Percentiles rank a stretch among this genome's conserved stretches.
phyloP scores from a whole-genome alignment of 1,140 invertebrate species.

The Galleria mellonella region DNA sequence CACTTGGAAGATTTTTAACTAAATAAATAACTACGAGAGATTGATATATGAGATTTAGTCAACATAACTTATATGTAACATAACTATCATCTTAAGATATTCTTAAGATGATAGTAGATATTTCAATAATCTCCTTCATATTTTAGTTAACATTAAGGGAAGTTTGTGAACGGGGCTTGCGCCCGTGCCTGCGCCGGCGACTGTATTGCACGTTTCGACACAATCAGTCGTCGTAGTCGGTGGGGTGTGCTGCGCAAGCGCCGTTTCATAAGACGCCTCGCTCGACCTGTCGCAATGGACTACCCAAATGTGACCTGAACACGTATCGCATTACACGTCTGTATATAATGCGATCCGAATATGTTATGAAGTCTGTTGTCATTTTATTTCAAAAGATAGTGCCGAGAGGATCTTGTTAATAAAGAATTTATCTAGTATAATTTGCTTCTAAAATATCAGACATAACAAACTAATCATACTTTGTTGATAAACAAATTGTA shows the following conservation, averaged over 20 bases:
- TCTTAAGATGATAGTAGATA: too few relatives aligned
- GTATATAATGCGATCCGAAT: slow-evolving; percentile 36
- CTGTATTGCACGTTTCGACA: slow-evolving; percentile 58
- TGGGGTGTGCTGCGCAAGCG: slow-evolving; percentile 65
- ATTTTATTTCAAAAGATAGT: not conserved
- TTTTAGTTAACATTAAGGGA: slow-evolving; percentile 12
- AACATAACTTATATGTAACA: too few relatives aligned
- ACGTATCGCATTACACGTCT: slow-evolving; percentile 62
- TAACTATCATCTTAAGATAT: too few relatives aligned
- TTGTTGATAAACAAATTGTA: too few relatives aligned
- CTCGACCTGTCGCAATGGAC: slow-evolving; percentile 68
- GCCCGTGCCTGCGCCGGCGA: slow-evolving; percentile 38
- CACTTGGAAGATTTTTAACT: too few relatives aligned
- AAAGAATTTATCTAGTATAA: too few relatives aligned
- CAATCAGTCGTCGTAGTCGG: slow-evolving; percentile 40
- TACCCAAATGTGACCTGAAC: slow-evolving; percentile 72
- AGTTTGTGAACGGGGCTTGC: slow-evolving; percentile 36
- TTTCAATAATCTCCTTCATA: too few relatives aligned
- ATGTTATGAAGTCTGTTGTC: slow-evolving; percentile 13
- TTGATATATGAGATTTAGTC: too few relatives aligned
- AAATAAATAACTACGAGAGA: too few relatives aligned
- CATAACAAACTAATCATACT: too few relatives aligned
- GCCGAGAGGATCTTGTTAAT: too few relatives aligned
- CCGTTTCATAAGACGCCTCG: slow-evolving; percentile 67
- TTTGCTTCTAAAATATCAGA: too few relatives aligned